A percentile compares a stretch with the other conserved stretches of the same genome.
phyloP scores from a whole-genome alignment of 2,888 invertebrate genomes.

The Drosophila siamana region DNA sequence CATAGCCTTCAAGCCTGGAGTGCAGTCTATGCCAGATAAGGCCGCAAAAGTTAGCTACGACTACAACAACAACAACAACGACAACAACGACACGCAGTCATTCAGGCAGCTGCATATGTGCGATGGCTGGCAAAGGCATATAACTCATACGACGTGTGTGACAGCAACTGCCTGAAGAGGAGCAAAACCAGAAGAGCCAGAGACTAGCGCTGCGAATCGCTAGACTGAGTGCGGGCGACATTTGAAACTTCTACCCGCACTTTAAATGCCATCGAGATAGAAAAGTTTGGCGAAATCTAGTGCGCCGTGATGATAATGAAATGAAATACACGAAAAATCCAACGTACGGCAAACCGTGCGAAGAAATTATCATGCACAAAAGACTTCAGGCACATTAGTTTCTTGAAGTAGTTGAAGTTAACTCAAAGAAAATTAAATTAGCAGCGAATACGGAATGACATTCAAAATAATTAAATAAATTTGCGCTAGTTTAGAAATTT shows the following conservation, averaged over 20 bases:
- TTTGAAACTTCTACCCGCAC: constrained; percentile 25
- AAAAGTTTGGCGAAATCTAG: constrained; percentile 29
- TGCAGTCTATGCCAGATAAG: constrained; percentile 68
- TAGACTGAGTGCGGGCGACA: constrained; percentile 27
- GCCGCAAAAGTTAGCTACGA: constrained; percentile 57
- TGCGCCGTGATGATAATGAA: constrained; percentile 42
- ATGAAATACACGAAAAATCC: constrained; percentile 37
- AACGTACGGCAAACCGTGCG: constrained; percentile 10
- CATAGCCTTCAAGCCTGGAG: constrained; percentile 64
- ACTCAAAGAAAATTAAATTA: no score
- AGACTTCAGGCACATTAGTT: background rate
- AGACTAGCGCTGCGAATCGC: no score
- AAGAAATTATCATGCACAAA: constrained; percentile 14
- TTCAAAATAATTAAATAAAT: background rate
- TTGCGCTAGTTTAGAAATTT: background rate
- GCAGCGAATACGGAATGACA: background rate
- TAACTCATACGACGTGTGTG: constrained; percentile 71
- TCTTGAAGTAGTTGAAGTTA: background rate
- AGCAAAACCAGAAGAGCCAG: no score
- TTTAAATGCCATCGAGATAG: constrained; percentile 40
- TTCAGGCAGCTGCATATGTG: constrained; percentile 29
- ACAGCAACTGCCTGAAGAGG: constrained; percentile 53
- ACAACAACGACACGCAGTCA: constrained; percentile 17
- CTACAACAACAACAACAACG: constrained; percentile 28
- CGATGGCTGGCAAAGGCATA: constrained; percentile 47